Percentiles rank a stretch among this genome's conserved stretches.
Evolutionary conservation across 2,113 vertebrate species (phyloP).

Genomic region (Callaeas wilsoni): DNA sequence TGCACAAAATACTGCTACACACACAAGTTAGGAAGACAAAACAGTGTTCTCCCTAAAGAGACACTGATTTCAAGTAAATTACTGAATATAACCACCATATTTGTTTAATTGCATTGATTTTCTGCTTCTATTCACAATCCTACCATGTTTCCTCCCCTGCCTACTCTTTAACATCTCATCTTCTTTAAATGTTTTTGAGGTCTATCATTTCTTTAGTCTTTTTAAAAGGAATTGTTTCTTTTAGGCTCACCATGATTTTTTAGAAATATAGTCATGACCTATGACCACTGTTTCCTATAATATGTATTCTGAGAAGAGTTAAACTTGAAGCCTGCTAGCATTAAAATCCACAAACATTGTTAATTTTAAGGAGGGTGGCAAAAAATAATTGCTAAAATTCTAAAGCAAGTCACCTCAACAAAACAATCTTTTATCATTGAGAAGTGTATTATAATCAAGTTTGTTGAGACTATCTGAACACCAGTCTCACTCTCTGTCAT

Average conservation of each 20-base stretch:
- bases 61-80: background rate
- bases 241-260: background rate
- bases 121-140: background rate
- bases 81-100: background rate
- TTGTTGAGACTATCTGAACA: background rate
- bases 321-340: background rate
- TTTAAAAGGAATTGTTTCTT: background rate
- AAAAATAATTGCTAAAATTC: background rate
- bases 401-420: background rate
- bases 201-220: background rate
- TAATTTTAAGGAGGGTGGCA: background rate
- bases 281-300: background rate
- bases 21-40: background rate
- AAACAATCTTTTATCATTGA: background rate
- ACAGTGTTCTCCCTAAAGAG: background rate
- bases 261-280: background rate
- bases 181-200: background rate
- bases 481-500: accelerated
- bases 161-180: background rate
- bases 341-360: background rate
- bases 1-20: background rate
- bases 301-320: background rate
- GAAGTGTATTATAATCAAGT: background rate
- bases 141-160: background rate
- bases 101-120: background rate